These are phyloP conservation scores for Polydrusus pterygomalis DNA, from an alignment of 2,888 invertebrate genomes.

Conservation along the genomic window DNA sequence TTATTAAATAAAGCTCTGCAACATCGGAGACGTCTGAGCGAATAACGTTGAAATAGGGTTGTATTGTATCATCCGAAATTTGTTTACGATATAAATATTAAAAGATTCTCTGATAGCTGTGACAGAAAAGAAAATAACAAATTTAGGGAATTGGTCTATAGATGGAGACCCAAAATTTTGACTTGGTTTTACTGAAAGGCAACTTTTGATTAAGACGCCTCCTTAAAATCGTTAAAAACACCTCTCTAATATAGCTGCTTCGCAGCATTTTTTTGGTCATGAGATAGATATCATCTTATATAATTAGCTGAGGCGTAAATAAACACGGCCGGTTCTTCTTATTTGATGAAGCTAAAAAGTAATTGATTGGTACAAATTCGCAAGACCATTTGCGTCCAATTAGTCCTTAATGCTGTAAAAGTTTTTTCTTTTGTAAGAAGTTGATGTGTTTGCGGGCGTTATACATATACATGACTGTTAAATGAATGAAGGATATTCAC, in stretches of 20 bases:
- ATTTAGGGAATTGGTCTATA: too few relatives aligned
- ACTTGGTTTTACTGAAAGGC: too few relatives aligned
- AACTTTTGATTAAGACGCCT: too few relatives aligned
- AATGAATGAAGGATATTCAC: slow-evolving; percentile 8
- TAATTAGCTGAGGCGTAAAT: slow-evolving; percentile 20
- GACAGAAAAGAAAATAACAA: too few relatives aligned
- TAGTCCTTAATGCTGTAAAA: not conserved
- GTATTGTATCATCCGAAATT: not conserved
- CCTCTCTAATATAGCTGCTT: not conserved
- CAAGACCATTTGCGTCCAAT: slow-evolving; percentile 26
- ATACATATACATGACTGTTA: not conserved
- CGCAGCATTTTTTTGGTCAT: not conserved
- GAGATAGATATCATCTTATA: slow-evolving; percentile 10
- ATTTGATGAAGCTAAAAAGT: slow-evolving; percentile 7
- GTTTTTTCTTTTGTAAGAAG: slow-evolving; percentile 16
- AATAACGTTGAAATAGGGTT: slow-evolving; percentile 16
- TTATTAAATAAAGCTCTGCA: slow-evolving; percentile 51
- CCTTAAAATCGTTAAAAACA: too few relatives aligned
- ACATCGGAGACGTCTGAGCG: slow-evolving; percentile 36
- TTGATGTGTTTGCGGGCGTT: slow-evolving; percentile 3
- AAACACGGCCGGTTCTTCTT: slow-evolving; percentile 12
- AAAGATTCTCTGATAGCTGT: too few relatives aligned
- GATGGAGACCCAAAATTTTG: too few relatives aligned
- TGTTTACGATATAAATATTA: not conserved
- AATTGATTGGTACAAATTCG: slow-evolving; percentile 27